A percentile compares a stretch with the other conserved stretches of the same genome.
phyloP scores from a whole-genome alignment of 2,113 vertebrate species.

The Pithys albifrons region DNA sequence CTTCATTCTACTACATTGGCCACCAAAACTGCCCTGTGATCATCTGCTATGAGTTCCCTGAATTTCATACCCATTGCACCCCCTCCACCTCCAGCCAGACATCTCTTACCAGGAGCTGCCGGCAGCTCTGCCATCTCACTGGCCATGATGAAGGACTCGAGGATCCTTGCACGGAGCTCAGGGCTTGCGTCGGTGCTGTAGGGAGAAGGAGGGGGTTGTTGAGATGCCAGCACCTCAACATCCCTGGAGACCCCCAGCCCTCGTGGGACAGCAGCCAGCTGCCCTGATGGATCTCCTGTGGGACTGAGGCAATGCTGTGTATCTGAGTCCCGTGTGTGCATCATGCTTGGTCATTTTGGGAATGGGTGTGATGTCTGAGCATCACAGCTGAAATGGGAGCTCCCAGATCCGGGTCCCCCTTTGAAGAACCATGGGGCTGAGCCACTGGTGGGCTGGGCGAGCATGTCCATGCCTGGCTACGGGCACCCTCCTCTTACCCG shows the following conservation, averaged over 20 bases:
- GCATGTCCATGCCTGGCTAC: accelerated
- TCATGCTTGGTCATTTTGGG: accelerated
- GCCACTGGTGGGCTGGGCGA: not conserved
- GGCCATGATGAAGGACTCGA: constrained; percentile 77
- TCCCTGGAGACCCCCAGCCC: accelerated
- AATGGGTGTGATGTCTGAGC: accelerated
- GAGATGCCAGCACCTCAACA: not conserved
- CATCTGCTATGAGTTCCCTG: not conserved
- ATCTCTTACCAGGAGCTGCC: constrained; percentile 78
- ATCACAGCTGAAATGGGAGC: not conserved
- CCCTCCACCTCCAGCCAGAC: accelerated
- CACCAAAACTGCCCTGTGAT: accelerated
- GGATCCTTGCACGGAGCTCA: constrained; percentile 77
- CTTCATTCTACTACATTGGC: accelerated
- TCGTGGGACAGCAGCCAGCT: not conserved
- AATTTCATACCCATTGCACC: accelerated
- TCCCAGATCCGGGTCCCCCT: not conserved
- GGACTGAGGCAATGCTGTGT: not conserved
- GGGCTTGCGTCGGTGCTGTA: constrained; percentile 73
- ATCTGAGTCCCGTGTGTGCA: accelerated
- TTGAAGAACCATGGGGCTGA: accelerated
- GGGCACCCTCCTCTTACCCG: accelerated
- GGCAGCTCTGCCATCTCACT: constrained; percentile 72
- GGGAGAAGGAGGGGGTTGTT: not conserved
- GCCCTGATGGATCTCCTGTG: accelerated